These are phyloP conservation scores for Limosa lapponica DNA, from an alignment of 2,797 vertebrate species.

Conservation along the genomic window DNA sequence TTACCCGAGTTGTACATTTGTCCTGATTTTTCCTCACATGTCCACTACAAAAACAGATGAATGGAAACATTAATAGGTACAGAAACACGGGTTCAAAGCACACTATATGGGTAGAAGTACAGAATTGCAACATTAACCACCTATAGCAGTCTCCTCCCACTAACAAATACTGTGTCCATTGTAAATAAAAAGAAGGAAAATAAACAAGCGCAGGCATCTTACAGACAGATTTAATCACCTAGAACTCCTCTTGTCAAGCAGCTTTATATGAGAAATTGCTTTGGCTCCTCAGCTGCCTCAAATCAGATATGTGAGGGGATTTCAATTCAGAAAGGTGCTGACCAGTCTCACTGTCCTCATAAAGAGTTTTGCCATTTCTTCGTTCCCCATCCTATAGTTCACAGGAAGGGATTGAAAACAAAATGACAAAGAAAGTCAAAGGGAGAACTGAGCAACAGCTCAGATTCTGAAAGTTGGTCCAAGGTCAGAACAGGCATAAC, in stretches of 20 bases:
- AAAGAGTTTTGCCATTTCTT: slow-evolving; percentile 6
- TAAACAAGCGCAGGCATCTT: background rate
- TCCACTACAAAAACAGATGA: background rate
- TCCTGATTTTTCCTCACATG: background rate
- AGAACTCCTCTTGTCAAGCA: background rate
- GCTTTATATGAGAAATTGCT: slow-evolving; percentile 19
- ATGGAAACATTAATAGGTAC: background rate
- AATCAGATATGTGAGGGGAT: background rate
- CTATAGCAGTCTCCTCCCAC: background rate
- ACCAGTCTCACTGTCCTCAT: background rate
- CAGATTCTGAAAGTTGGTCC: background rate
- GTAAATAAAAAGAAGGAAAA: background rate
- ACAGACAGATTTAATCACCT: slow-evolving; percentile 6
- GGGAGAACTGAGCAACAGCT: background rate
- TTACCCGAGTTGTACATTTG: background rate
- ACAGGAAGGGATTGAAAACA: background rate
- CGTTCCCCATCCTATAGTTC: background rate
- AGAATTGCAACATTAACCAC: background rate
- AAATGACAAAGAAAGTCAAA: slow-evolving; percentile 5
- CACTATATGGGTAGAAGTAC: background rate
- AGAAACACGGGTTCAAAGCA: background rate
- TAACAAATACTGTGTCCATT: background rate
- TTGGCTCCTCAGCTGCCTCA: background rate
- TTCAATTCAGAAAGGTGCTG: slow-evolving; percentile 7
- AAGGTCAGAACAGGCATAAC: background rate